Conservation (phyloP, 2,888 invertebrate genomes). For the Andrena minutula region DNA sequence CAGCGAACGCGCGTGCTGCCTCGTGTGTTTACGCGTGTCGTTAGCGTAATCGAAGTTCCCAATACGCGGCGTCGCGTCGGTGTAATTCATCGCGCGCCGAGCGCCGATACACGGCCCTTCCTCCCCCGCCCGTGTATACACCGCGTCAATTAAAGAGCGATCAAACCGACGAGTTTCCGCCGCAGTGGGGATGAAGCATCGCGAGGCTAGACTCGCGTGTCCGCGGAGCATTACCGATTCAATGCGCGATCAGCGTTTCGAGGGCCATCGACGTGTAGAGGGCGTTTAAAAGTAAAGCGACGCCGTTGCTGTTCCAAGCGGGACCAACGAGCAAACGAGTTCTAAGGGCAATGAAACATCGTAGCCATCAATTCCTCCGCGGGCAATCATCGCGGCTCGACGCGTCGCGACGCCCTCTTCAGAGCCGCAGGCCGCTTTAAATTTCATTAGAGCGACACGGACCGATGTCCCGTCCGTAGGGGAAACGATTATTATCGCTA, state of each 20-base stretch:
- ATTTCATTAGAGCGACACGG: slow-evolving; percentile 47
- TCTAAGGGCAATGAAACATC: not conserved
- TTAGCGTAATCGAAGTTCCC: slow-evolving; percentile 28
- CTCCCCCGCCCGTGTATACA: not conserved
- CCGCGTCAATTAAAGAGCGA: slow-evolving; percentile 48
- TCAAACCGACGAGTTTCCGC: slow-evolving; percentile 25
- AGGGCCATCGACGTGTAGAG: not conserved
- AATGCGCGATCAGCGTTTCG: not conserved
- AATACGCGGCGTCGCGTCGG: slow-evolving; percentile 17
- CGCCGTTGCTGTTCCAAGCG: not conserved
- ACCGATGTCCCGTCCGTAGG: slow-evolving; percentile 41
- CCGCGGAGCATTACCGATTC: not conserved
- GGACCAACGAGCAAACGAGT: not conserved
- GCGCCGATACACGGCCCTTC: slow-evolving; percentile 17
- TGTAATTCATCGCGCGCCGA: slow-evolving; percentile 21
- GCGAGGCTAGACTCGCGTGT: slow-evolving; percentile 11
- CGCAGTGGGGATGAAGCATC: slow-evolving; percentile 5
- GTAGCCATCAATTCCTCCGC: slow-evolving; percentile 16
- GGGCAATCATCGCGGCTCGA: slow-evolving; percentile 1
- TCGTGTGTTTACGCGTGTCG: slow-evolving; percentile 53
- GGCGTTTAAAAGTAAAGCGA: not conserved
- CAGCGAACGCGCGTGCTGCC: slow-evolving; percentile 18
- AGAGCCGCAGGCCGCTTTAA: slow-evolving; percentile 17
- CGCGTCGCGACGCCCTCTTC: not conserved
- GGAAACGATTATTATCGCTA: slow-evolving; percentile 58